Conservation (phyloP, 2,797 vertebrate species). For the Gila robusta region DNA sequence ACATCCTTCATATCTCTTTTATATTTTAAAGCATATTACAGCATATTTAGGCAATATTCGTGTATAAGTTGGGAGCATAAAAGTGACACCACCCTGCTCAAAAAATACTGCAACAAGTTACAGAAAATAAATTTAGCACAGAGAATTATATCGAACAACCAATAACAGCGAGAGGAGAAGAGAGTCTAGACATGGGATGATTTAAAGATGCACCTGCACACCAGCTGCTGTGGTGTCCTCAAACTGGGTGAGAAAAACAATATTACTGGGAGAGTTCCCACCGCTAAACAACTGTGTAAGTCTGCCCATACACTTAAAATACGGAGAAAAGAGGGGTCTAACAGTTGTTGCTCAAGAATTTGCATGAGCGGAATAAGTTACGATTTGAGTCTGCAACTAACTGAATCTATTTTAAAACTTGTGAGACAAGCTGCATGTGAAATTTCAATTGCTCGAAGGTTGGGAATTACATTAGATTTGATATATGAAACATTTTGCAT, state of each 20-base stretch:
- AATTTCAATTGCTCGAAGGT: not conserved
- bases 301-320: not conserved
- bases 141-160: not conserved
- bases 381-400: slow-evolving; percentile 2
- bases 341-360: slow-evolving; percentile 1
- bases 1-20: not conserved
- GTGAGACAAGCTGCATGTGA: not conserved
- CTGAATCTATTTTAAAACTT: not conserved
- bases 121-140: slow-evolving; percentile 32
- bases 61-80: not conserved
- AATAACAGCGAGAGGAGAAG: not conserved
- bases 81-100: not conserved
- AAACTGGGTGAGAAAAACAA: slow-evolving; percentile 6
- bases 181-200: slow-evolving; percentile 43
- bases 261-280: slow-evolving; percentile 1
- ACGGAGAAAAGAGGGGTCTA: not conserved
- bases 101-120: slow-evolving; percentile 30
- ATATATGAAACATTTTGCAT: not conserved
- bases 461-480: not conserved
- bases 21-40: not conserved
- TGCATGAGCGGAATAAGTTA: not conserved
- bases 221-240: slow-evolving; percentile 32
- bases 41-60: not conserved
- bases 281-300: slow-evolving; percentile 17
- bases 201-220: slow-evolving; percentile 53